Conservation (phyloP, 1,140 invertebrate genomes). For the Leptopilina boulardi region DNA sequence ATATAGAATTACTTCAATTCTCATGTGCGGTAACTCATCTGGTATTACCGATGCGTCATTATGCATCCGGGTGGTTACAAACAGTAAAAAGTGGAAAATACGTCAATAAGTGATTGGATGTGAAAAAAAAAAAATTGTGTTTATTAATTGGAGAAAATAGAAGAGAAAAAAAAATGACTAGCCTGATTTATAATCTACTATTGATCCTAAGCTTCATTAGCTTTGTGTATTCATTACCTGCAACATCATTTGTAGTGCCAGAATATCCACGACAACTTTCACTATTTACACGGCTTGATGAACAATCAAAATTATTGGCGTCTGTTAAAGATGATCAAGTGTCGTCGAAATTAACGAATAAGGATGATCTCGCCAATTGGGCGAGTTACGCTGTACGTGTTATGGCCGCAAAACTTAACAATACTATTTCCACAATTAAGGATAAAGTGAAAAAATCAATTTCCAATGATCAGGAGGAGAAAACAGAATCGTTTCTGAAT, state of each 20-base stretch:
- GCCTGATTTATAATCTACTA: not conserved
- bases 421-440: conserved; percentile 56
- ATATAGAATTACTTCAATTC: conserved; percentile 31
- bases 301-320: not conserved
- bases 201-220: not conserved
- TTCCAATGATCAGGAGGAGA: conserved; percentile 8
- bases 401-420: conserved; percentile 70
- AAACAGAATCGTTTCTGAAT: not conserved
- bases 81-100: not conserved
- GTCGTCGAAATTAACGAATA: conserved; percentile 61
- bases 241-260: not conserved
- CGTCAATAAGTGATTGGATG: not conserved
- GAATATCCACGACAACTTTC: not conserved
- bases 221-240: not conserved
- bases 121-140: conserved; percentile 21
- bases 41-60: not conserved
- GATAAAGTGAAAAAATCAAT: conserved; percentile 26
- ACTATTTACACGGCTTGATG: not conserved
- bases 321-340: conserved; percentile 31
- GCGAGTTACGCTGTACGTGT: conserved; percentile 68
- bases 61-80: conserved; percentile 1
- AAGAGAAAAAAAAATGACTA: too few species aligned
- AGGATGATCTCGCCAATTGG: conserved; percentile 68
- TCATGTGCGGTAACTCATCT: not conserved
- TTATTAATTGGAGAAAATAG: not conserved